Evolutionary conservation across 1,140 invertebrate genomes (phyloP).

Genomic region (Eriocheir sinensis): DNA sequence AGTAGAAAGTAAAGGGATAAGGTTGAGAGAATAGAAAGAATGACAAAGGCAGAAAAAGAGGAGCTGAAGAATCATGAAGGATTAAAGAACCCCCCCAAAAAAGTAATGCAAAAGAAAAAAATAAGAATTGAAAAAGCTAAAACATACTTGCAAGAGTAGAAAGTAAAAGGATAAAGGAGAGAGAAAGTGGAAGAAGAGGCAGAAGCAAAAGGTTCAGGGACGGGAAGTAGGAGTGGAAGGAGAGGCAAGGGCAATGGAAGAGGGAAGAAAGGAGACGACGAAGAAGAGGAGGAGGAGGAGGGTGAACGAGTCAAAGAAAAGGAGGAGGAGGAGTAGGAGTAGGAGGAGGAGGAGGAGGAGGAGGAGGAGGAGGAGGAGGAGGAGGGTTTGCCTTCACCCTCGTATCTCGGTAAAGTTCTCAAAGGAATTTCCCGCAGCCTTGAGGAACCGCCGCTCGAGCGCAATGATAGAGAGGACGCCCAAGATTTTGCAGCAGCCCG

Average conservation of each 20-base stretch:
- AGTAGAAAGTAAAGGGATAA: too few species aligned
- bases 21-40: background rate
- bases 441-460: conserved; percentile 10
- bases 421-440: conserved; percentile 22
- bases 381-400: conserved; percentile 8
- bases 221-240: background rate
- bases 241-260: too few species aligned
- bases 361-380: background rate
- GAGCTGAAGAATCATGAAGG: too few species aligned
- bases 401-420: conserved; percentile 23
- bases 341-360: background rate
- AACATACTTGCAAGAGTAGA: too few species aligned
- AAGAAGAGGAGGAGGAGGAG: too few species aligned
- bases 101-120: too few species aligned
- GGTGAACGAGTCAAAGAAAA: too few species aligned
- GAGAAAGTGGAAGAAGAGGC: too few species aligned
- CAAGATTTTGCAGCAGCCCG: conserved; percentile 11
- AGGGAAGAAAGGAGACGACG: too few species aligned
- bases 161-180: too few species aligned
- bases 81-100: too few species aligned
- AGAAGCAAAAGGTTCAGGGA: background rate
- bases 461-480: conserved; percentile 12
- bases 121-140: too few species aligned
- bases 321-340: background rate
- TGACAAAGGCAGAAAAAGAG: background rate